Evolutionary conservation across 2,113 vertebrate genomes (phyloP).

Genomic region (Notarius lentiginosus): DNA sequence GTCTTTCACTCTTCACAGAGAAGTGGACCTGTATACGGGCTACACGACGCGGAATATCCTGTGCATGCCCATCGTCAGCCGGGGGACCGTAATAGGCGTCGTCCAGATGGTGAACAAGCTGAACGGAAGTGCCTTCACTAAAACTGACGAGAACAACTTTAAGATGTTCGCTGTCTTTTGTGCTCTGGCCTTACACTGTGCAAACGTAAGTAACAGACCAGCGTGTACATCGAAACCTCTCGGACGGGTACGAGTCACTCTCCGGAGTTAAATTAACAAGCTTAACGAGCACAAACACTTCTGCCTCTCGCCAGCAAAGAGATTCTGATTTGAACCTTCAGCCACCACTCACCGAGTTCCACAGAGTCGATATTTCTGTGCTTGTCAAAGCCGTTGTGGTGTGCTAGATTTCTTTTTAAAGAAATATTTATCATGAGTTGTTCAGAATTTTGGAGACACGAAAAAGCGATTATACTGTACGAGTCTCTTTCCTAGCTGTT

Average conservation of each 20-base stretch:
- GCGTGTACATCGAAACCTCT: neutral
- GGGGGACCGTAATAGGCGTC: conserved; percentile 94
- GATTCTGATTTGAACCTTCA: conserved; percentile 44
- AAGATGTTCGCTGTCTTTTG: conserved; percentile 99
- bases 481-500: neutral
- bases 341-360: neutral
- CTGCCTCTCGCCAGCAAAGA: conserved; percentile 45
- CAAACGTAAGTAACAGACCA: conserved; percentile 84
- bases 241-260: neutral
- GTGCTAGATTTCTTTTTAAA: too few relatives aligned
- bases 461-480: neutral
- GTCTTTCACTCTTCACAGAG: conserved; percentile 70
- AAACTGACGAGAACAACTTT: conserved; percentile 99
- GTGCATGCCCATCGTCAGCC: conserved; percentile 98
- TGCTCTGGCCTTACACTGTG: conserved; percentile 99
- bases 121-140: conserved; percentile 98
- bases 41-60: conserved; percentile 97
- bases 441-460: neutral
- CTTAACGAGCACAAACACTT: conserved; percentile 60
- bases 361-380: neutral
- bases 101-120: conserved; percentile 99
- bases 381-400: neutral
- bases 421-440: conserved; percentile 47
- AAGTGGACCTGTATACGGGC: conserved; percentile 97
- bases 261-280: conserved; percentile 62